Evolutionary conservation across 2,888 invertebrate genomes (phyloP), one percentile per base, ranked within the genome.

Genomic region (Cephonodes hylas): DNA sequence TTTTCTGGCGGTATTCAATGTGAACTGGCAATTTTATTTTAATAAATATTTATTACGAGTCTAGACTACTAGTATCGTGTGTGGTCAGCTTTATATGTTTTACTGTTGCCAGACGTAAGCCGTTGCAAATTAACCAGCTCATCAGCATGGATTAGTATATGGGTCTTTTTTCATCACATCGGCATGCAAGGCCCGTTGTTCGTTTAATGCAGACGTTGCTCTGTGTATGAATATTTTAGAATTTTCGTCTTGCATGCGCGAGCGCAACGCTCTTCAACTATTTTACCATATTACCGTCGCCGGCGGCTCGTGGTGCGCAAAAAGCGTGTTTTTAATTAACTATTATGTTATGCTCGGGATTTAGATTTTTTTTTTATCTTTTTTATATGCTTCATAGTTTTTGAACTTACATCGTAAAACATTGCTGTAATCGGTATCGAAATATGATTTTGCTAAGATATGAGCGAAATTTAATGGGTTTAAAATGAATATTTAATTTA

Each of bases 161-260:
- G 45, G 46, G 44, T 20, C 18, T 45, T 45, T 61, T 61, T 61
- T 46, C 31, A 31, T 7, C 45, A 22, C 46, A 31, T 58, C 58
- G 61, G 61, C 61, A 38, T 46, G 42, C 42, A n/a, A 23, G 57
- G 1, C 38, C 68, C 66, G 66, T 68, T 69, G 66, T 42, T 15
- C 62, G 58, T 56, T 66, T 65, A 69, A 67, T 71, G 62, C 66
- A 64, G 48, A 60, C 61, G 62, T 58, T 66, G 25, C 45, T 60
- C 59, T 65, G 48, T 31, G 18, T 4, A 27, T 63, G 59, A 59
- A 60, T 63, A 66, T 65, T 67, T 64, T 42, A 58, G 58, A 46
- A 31, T 62, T 56, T 61, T 23, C 61, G 57, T 34, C 44, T 44
- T 45, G 45, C 59, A 59, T 34, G 45, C 59, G 27, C 45, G 15